These are phyloP conservation scores for Cosmia trapezina DNA, from an alignment of 2,888 invertebrate species.

Conservation along the genomic window DNA sequence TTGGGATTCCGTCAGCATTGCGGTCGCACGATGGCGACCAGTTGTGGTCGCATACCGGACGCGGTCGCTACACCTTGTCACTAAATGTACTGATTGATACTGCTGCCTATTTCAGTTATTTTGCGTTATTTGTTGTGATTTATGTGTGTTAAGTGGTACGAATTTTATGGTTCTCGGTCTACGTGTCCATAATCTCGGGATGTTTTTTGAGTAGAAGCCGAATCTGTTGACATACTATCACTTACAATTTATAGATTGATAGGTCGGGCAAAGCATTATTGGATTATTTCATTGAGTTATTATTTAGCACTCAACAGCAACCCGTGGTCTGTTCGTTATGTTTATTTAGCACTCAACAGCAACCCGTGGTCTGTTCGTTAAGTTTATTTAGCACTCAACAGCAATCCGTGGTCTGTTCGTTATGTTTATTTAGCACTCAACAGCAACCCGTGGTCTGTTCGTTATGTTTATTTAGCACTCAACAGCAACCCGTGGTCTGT, in stretches of 20 bases:
- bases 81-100: constrained; percentile 38
- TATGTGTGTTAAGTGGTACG: neutral
- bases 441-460: neutral
- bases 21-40: constrained; percentile 29
- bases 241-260: neutral
- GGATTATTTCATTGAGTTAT: no score
- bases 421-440: neutral
- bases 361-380: neutral
- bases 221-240: no score
- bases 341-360: neutral
- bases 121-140: neutral
- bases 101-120: constrained; percentile 17
- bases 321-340: neutral
- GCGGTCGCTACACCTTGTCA: constrained; percentile 32
- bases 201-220: no score
- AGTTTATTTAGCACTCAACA: neutral
- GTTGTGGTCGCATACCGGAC: constrained; percentile 59
- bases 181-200: no score
- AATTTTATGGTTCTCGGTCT: neutral
- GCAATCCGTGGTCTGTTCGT: neutral
- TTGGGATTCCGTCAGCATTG: constrained; percentile 49
- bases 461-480: neutral
- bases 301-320: no score
- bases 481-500: neutral
- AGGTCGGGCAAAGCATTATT: no score